These are phyloP conservation scores for Apostichopus parvimensis DNA, from an alignment of 35 echinoderm and acorn worm species.

Conservation along the genomic window DNA sequence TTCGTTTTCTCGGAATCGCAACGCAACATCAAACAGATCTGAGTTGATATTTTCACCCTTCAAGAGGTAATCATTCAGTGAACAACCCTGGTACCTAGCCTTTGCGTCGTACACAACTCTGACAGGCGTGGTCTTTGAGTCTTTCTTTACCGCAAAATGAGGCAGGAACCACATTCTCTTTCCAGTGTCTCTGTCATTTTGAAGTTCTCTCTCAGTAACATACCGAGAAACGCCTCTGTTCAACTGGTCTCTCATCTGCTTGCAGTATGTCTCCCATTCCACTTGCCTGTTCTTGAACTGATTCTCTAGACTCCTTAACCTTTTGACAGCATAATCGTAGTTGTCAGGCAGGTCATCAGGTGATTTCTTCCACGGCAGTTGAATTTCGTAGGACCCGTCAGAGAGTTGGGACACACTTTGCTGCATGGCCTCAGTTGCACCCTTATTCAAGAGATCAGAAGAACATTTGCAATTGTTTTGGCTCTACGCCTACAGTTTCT, in stretches of 20 bases:
- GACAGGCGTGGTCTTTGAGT: constrained; percentile 71
- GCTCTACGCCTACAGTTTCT: background rate
- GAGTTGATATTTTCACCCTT: constrained; percentile 83
- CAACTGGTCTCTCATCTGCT: constrained; percentile 75
- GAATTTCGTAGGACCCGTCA: constrained; percentile 70
- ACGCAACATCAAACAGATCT: constrained; percentile 66
- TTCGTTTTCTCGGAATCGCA: constrained; percentile 79
- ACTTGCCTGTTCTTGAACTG: constrained; percentile 58
- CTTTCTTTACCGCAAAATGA: constrained; percentile 78
- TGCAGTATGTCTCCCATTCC: constrained; percentile 64
- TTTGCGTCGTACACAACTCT: constrained; percentile 79
- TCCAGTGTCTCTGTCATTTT: constrained; percentile 53
- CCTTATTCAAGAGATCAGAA: constrained; percentile 43
- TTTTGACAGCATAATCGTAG: constrained; percentile 63
- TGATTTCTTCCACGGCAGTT: constrained; percentile 64
- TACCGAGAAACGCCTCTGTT: constrained; percentile 60
- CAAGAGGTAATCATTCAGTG: constrained; percentile 70
- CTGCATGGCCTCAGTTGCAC: too few species aligned
- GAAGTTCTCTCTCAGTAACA: constrained; percentile 62
- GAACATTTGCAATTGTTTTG: too few species aligned
- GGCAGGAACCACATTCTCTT: constrained; percentile 87
- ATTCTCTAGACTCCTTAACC: constrained; percentile 63
- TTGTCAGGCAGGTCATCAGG: constrained; percentile 71
- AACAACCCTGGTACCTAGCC: constrained; percentile 71
- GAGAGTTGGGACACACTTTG: constrained; percentile 16